Evolutionary conservation across 2,113 vertebrate genomes (phyloP).

Genomic region (Ceyx melanurus): DNA sequence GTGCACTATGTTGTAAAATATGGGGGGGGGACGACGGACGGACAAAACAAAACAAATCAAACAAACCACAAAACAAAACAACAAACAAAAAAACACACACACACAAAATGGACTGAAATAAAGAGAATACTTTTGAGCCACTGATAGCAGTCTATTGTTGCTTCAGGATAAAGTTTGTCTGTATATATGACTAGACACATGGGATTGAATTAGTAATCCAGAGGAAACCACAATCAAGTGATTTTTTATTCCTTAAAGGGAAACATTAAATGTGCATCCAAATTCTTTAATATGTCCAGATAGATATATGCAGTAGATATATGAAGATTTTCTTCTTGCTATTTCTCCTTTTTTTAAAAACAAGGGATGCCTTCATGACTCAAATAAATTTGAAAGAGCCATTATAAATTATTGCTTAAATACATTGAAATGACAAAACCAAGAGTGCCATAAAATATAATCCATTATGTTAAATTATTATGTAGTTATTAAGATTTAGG

Average conservation of each 20-base stretch:
- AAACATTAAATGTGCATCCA: not conserved
- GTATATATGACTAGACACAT: not conserved
- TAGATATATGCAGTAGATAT: not conserved
- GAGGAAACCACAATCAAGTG: not conserved
- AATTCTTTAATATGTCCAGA: not conserved
- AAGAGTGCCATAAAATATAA: not conserved
- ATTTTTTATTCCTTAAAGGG: not conserved
- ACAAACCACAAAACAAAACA: too few relatives aligned
- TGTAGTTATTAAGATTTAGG: not conserved
- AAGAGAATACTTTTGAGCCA: not conserved
- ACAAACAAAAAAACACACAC: not conserved
- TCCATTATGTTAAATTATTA: not conserved
- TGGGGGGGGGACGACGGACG: too few relatives aligned
- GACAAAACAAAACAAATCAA: too few relatives aligned
- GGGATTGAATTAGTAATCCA: not conserved
- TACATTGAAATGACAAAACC: not conserved
- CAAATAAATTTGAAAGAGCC: not conserved
- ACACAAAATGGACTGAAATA: not conserved
- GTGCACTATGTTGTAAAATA: not conserved
- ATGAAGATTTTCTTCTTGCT: not conserved
- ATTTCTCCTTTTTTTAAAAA: not conserved
- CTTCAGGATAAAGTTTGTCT: not conserved
- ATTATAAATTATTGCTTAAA: not conserved
- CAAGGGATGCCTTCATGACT: not conserved
- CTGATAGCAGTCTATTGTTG: not conserved